Evolutionary conservation across 2,797 vertebrate species (phyloP).

Genomic region (Valencia hispanica): DNA sequence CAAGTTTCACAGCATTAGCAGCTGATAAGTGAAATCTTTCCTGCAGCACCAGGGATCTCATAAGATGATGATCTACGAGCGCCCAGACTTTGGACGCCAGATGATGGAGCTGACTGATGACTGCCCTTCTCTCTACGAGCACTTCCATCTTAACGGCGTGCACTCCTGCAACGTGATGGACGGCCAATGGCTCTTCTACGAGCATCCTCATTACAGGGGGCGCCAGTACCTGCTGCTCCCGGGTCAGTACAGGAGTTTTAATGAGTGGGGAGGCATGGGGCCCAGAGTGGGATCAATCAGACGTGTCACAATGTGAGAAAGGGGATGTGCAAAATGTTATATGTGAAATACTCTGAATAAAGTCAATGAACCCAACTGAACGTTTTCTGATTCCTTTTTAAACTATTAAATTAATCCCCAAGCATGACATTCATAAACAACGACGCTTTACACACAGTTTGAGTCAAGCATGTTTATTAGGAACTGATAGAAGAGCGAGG

Average conservation of each 20-base stretch:
- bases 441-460: slow-evolving; percentile 13
- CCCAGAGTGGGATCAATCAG: slow-evolving; percentile 72
- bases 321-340: not conserved
- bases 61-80: slow-evolving; percentile 65
- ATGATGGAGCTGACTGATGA: slow-evolving; percentile 68
- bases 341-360: slow-evolving; percentile 31
- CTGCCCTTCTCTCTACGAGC: slow-evolving; percentile 63
- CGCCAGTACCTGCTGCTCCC: slow-evolving; percentile 70
- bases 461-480: slow-evolving; percentile 62
- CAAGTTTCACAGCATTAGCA: fast-evolving
- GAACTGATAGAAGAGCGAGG: slow-evolving; percentile 37
- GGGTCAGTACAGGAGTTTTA: slow-evolving; percentile 67
- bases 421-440: slow-evolving; percentile 7
- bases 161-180: slow-evolving; percentile 70
- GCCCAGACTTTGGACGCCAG: slow-evolving; percentile 64
- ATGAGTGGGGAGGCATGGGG: slow-evolving; percentile 70
- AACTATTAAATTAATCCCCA: not conserved
- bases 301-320: slow-evolving; percentile 50
- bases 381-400: not conserved
- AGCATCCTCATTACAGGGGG: slow-evolving; percentile 69
- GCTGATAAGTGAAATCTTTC: not conserved
- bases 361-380: slow-evolving; percentile 37
- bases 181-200: slow-evolving; percentile 71
- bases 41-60: slow-evolving; percentile 66
- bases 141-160: slow-evolving; percentile 60